phyloP scores from a whole-genome alignment of 2,113 vertebrate species.

The Tragelaphus imberbis region DNA sequence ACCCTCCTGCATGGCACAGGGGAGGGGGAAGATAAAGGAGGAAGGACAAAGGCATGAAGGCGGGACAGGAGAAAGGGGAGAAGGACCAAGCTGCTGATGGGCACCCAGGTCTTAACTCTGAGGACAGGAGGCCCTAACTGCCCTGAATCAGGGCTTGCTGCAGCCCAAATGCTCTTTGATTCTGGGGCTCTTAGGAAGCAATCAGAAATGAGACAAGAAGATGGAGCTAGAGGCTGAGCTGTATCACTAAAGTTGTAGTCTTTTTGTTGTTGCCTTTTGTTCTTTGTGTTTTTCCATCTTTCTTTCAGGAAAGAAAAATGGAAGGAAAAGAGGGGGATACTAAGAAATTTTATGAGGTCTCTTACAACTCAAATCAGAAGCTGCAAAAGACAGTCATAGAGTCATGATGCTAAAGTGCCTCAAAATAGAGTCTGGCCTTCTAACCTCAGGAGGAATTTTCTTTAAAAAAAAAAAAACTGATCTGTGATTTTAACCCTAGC shows the following conservation, averaged over 20 bases:
- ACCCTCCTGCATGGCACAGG: conserved; percentile 76
- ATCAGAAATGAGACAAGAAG: not conserved
- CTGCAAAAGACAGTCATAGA: not conserved
- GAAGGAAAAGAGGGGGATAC: not conserved
- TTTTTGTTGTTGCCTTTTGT: not conserved
- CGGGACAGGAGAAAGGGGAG: not conserved
- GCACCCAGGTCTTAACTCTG: not conserved
- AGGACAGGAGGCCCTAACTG: not conserved
- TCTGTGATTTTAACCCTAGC: not conserved
- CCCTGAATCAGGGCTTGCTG: not conserved
- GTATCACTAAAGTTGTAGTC: not conserved
- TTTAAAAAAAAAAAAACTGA: not conserved
- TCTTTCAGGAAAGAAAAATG: conserved; percentile 8
- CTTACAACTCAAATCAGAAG: not conserved
- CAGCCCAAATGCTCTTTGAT: not conserved
- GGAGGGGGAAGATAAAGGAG: not conserved
- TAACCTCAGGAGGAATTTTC: not conserved
- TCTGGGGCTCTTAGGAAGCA: not conserved
- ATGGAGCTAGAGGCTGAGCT: not conserved
- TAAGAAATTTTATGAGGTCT: not conserved
- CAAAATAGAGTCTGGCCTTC: not conserved
- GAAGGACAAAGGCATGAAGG: not conserved
- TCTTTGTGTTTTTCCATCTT: not conserved
- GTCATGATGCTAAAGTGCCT: not conserved
- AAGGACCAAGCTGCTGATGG: not conserved